Base-by-base conservation (phyloP, 1,140 invertebrate genomes). In the Hydropsyche tenuis region DNA sequence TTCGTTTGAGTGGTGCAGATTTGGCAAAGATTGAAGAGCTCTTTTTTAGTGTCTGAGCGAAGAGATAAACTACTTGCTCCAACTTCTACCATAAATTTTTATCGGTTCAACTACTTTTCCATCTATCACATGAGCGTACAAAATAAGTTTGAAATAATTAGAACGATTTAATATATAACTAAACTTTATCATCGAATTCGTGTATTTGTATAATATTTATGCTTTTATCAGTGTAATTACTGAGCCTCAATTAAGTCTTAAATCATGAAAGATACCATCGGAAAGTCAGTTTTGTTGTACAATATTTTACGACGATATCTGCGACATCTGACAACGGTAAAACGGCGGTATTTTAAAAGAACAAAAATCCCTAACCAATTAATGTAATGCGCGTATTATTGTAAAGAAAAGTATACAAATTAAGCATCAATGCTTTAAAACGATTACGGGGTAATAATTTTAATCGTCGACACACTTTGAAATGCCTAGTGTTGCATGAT, bases 11-110 rank as follows among this genome's bases (percentile, higher is more conserved):
- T 18, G 46, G 42, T 53, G 14, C 16, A 53, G 48, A 53, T 53
- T 53, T 53, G 16, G n/a, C 48, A 20, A 60, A 23, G 56, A 60
- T 60, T 60, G 18, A 60, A 60, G 27, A 46, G 30, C 37, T 27
- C 53, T 56, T 14, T 46, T 22, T 56, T 56, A 20, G 25, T 37
- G 18, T 30, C 66, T 51, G 14, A 46, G 45, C 11, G 45, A 46
- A 46, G 12, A 46, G n/a, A n/a, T 37, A 37, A 37, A 37, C 9
- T 37, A 4, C 14, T 42, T 25, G 20, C 37, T 23, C 37, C 37
- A 53, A 42, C 45, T 25, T 42, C 22, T n/a, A 22, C 11, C 20
- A 51, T 69, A 51, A 69, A 69, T 69, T 69, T 48, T 69, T 18
- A 69, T 51, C 14, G 22, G 43, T 45, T 68, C 64, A 42, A 68